phyloP scores from a whole-genome alignment of 2,113 vertebrate genomes.

The Condylura cristata region DNA sequence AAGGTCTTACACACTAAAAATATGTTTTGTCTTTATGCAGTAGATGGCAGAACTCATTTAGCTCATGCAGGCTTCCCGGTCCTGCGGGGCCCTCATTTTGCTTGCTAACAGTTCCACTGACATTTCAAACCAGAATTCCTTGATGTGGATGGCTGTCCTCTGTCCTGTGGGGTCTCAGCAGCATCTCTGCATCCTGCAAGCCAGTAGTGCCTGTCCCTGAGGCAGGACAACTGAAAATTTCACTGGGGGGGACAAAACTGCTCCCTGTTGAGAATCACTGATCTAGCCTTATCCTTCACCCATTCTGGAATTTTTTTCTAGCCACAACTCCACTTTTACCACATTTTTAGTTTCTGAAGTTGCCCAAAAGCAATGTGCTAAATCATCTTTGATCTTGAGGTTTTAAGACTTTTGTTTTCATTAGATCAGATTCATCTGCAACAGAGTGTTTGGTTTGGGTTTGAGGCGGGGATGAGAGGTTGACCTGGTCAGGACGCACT shows the following conservation, averaged over 20 bases:
- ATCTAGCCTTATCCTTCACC: not conserved
- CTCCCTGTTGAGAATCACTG: not conserved
- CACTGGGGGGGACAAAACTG: not conserved
- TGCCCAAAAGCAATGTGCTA: not conserved
- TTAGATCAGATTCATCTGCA: not conserved
- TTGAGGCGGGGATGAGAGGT: not conserved
- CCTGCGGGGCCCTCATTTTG: no score
- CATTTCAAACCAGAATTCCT: not conserved
- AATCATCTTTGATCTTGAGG: not conserved
- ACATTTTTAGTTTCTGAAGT: not conserved
- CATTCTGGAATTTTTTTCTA: slow-evolving; percentile 4
- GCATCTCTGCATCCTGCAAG: not conserved
- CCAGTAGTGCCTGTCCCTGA: not conserved
- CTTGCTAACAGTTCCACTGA: not conserved
- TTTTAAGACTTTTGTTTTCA: not conserved
- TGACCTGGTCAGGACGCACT: not conserved
- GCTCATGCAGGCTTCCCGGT: no score
- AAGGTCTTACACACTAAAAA: no score
- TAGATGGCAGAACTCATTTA: no score
- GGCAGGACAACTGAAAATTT: not conserved
- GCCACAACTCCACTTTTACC: not conserved
- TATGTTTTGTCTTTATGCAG: no score
- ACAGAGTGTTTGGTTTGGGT: not conserved
- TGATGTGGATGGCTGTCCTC: not conserved
- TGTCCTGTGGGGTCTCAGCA: not conserved